Evolutionary conservation across 2,888 invertebrate species (phyloP).

Genomic region (Chelonus formosanus): DNA sequence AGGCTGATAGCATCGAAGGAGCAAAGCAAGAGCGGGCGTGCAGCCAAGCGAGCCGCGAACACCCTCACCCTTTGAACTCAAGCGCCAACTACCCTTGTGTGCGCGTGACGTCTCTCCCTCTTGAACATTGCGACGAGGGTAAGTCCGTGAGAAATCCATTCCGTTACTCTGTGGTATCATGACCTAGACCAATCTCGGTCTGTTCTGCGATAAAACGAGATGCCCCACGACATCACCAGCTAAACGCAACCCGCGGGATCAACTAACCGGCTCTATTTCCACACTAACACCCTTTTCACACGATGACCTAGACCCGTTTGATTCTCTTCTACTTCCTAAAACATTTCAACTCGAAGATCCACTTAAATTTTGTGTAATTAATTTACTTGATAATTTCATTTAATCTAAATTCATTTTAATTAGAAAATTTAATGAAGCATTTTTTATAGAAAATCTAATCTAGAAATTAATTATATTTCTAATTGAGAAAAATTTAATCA

Average conservation of each 20-base stretch:
- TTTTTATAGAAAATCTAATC: too few relatives aligned
- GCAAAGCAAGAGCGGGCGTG: conserved; percentile 44
- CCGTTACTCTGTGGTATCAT: conserved; percentile 45
- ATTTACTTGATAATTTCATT: too few relatives aligned
- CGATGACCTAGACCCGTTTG: conserved; percentile 24
- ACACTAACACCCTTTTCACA: conserved; percentile 14
- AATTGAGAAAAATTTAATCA: too few relatives aligned
- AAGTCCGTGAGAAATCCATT: conserved; percentile 41
- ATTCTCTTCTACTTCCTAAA: neutral
- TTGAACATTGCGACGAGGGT: conserved; percentile 25
- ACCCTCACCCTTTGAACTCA: conserved; percentile 42
- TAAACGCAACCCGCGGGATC: conserved; percentile 53
- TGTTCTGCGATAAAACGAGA: conserved; percentile 51
- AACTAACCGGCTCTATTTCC: conserved; percentile 23
- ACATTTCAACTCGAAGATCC: neutral
- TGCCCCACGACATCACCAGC: conserved; percentile 51
- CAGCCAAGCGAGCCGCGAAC: conserved; percentile 52
- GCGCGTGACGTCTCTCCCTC: conserved; percentile 32
- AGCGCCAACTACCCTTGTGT: conserved; percentile 31
- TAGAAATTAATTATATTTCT: too few relatives aligned
- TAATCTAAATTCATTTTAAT: too few relatives aligned
- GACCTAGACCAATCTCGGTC: conserved; percentile 47
- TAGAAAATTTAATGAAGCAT: too few relatives aligned
- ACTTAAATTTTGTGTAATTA: too few relatives aligned
- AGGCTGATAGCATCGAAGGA: conserved; percentile 59